phyloP scores from a whole-genome alignment of 2,888 invertebrate species.

The Ormyrus labotus region DNA sequence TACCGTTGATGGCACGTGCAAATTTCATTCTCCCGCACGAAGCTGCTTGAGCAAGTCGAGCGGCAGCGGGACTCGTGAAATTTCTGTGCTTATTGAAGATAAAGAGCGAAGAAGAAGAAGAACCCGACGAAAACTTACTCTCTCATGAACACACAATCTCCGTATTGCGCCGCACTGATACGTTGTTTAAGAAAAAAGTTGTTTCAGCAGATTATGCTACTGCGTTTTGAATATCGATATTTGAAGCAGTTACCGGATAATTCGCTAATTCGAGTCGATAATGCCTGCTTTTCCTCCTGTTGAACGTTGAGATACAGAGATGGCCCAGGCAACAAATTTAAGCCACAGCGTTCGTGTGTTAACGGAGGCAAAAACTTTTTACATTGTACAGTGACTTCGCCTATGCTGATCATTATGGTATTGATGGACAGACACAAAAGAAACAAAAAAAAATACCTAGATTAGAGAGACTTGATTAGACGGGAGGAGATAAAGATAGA shows the following conservation, averaged over 20 bases:
- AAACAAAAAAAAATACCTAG: constrained; percentile 48
- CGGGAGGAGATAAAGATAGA: constrained; percentile 44
- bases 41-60: constrained; percentile 31
- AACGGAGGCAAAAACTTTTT: constrained; percentile 67
- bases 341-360: constrained; percentile 44
- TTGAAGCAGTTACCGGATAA: constrained; percentile 67
- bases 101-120: constrained; percentile 22
- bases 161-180: constrained; percentile 17
- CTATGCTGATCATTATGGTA: constrained; percentile 69
- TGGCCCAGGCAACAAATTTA: constrained; percentile 55
- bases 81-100: constrained; percentile 1
- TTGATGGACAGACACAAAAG: constrained; percentile 58
- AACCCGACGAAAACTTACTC: no score
- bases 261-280: constrained; percentile 62
- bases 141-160: neutral
- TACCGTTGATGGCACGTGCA: constrained; percentile 1
- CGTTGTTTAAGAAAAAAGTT: neutral
- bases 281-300: constrained; percentile 63
- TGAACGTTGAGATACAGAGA: constrained; percentile 55
- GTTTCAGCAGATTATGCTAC: constrained; percentile 67
- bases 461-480: constrained; percentile 39
- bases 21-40: constrained; percentile 26
- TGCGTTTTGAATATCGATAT: constrained; percentile 68
- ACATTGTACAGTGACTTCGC: constrained; percentile 75
- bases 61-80: constrained; percentile 19